Percentiles rank a stretch among this genome's conserved stretches.
These are phyloP conservation scores for Rugalucina vietnamica DNA, from an alignment of 2,888 invertebrate species.

Conservation along the genomic window DNA sequence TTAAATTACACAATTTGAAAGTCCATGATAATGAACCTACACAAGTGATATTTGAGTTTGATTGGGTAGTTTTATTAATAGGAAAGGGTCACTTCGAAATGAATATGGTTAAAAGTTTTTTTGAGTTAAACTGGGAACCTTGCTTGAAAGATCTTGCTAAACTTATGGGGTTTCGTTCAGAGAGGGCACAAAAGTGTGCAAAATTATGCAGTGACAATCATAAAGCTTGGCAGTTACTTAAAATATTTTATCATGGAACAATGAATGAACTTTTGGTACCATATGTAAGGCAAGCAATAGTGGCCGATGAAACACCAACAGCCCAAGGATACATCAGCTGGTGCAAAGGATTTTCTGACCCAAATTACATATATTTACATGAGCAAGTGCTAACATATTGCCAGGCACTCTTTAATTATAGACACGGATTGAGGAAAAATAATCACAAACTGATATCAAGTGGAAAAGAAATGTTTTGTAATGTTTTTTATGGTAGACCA, in stretches of 20 bases:
- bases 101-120: slow-evolving; percentile 8
- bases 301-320: neutral
- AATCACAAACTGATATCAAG: neutral
- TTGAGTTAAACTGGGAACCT: slow-evolving; percentile 15
- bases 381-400: neutral
- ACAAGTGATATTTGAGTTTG: neutral
- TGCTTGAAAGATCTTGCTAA: neutral
- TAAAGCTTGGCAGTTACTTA: neutral
- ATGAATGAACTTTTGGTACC: neutral
- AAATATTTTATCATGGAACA: neutral
- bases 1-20: neutral
- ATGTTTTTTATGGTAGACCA: neutral
- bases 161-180: neutral
- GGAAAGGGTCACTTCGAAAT: slow-evolving; percentile 10
- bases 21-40: neutral
- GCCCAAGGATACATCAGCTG: neutral
- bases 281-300: neutral
- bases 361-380: neutral
- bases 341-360: neutral
- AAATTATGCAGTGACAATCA: slow-evolving; percentile 3
- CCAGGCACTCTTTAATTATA: neutral
- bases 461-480: neutral
- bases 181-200: neutral
- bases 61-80: neutral
- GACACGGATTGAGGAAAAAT: neutral